Percentiles rank a stretch among this genome's conserved stretches.
Evolutionary conservation across 1,140 invertebrate genomes (phyloP).

Genomic region (Chironomus tepperi): DNA sequence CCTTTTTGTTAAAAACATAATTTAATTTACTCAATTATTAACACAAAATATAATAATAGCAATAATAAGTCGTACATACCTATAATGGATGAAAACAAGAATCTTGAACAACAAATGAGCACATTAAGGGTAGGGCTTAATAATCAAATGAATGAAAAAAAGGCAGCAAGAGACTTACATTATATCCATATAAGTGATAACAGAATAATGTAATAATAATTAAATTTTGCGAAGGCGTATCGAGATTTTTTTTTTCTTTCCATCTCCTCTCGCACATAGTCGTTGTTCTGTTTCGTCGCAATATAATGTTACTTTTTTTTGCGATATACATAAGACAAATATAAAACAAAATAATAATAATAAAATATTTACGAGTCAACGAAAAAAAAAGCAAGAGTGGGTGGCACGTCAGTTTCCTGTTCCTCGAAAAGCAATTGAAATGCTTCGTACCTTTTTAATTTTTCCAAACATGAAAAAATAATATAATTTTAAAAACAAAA

Average conservation of each 20-base stretch:
- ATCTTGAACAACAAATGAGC: not conserved
- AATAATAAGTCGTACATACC: slow-evolving; percentile 7
- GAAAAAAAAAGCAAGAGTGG: not conserved
- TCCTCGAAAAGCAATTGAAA: not conserved
- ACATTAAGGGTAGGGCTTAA: not conserved
- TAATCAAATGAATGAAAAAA: not conserved
- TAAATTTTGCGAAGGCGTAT: slow-evolving; percentile 9
- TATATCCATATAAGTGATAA: slow-evolving; percentile 9
- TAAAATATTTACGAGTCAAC: slow-evolving; percentile 20
- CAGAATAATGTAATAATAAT: slow-evolving; percentile 11
- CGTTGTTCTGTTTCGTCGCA: not conserved
- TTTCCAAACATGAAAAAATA: too few species aligned
- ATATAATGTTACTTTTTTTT: not conserved
- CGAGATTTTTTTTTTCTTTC: slow-evolving; percentile 6
- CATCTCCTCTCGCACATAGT: not conserved
- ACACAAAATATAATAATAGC: not conserved
- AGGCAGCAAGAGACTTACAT: not conserved
- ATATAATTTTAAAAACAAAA: too few species aligned
- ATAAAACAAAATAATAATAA: not conserved
- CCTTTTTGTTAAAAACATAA: too few species aligned
- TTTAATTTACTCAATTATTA: too few species aligned
- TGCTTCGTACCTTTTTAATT: too few species aligned
- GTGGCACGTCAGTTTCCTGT: slow-evolving; percentile 19
- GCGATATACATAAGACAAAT: not conserved
- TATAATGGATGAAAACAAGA: slow-evolving; percentile 10